phyloP scores from a whole-genome alignment of 2,113 vertebrate genomes.

The Rhizomys pruinosus region DNA sequence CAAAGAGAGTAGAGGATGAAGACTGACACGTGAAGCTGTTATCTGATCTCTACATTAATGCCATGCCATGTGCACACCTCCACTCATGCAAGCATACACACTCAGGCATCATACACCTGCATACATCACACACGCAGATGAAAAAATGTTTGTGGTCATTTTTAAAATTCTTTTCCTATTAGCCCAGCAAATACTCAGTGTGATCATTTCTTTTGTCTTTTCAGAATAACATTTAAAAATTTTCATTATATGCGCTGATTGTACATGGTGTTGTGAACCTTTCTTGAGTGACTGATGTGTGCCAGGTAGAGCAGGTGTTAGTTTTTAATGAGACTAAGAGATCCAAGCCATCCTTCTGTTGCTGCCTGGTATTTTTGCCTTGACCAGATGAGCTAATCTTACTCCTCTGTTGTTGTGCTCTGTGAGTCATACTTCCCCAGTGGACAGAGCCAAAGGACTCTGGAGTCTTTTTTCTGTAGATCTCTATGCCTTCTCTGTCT shows the following conservation, averaged over 20 bases:
- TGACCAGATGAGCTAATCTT: not conserved
- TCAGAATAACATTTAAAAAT: not conserved
- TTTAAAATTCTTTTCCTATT: not conserved
- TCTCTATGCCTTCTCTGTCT: not conserved
- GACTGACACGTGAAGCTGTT: not conserved
- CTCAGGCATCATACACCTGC: not conserved
- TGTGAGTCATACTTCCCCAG: not conserved
- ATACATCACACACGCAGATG: not conserved
- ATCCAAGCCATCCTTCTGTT: not conserved
- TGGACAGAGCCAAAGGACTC: not conserved
- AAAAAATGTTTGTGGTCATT: not conserved
- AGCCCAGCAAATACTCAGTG: not conserved
- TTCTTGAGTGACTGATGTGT: not conserved
- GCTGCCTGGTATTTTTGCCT: not conserved
- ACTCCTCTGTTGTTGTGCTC: not conserved
- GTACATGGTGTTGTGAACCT: not conserved
- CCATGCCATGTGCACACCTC: not conserved
- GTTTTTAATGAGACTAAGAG: not conserved
- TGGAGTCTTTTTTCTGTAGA: conserved; percentile 31
- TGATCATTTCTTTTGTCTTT: not conserved
- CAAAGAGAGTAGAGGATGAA: no score
- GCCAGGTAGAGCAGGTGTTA: not conserved
- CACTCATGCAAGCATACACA: not conserved
- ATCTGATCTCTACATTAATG: not conserved
- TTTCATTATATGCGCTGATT: not conserved